Base-by-base conservation (phyloP, 2,888 invertebrate genomes). In the Parnassius glacialis region DNA sequence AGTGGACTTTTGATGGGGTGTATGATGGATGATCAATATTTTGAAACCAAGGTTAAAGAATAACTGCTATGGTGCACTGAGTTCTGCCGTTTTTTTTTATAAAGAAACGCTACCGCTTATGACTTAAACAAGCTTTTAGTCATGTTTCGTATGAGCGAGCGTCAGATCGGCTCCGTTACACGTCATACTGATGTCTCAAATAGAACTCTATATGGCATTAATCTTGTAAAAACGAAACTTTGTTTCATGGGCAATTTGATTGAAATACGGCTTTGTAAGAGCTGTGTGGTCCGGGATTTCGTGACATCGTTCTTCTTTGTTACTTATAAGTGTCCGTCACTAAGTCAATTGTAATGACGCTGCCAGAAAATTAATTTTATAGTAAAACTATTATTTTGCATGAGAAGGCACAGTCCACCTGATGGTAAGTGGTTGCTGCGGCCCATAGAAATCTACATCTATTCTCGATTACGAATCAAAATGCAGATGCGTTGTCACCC, bases 201-300 rank as follows among this genome's bases (percentile, higher is more conserved):
- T 63, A 63, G 59, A 59, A 63, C 63, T 59, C 59, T 12, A 63
- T 59, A 63, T 56, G 56, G 59, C 63, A 63, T 59, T 59, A 63
- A 57, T 63, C 63, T 63, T 56, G 51, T 63, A 56, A 63, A 63
- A 59, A 59, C 63, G 59, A 59, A 62, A 59, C 55, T 57, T 62
- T 63, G 55, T 51, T 47, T 59, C 59, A 47, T 48, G 55, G 56
- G 56, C 56, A 47, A 52, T 58, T 55, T 62, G 52, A 62, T 59
- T 62, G 62, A 62, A 51, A 45, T 62, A 62, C 51, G 54, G 48
- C 51, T 34, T 34, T 20, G 45, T 41, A n/a, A 41, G 43, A 10
- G 44, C 41, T 58, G 62, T 62, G 61, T 57, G 61, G 61, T 61
- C 61, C 41, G 52, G 43, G 10, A 9, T 61, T n/a, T 41, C 7